Evolutionary conservation across 2,797 vertebrate genomes (phyloP).

Genomic region (Aselliscus stoliczkanus): DNA sequence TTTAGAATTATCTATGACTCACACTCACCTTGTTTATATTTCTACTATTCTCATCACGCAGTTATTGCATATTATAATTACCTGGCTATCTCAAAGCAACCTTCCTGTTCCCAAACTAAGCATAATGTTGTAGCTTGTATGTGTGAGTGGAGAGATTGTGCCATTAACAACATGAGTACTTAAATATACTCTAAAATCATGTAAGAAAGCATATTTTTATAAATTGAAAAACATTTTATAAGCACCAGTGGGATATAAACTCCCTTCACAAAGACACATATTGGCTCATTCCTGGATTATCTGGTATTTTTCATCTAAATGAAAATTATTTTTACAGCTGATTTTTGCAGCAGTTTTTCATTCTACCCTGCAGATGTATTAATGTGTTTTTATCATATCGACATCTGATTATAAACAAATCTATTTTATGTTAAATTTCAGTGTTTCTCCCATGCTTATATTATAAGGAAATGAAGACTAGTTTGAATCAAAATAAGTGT

Average conservation of each 20-base stretch:
- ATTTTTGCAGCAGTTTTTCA: conserved; percentile 67
- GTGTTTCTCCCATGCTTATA: conserved; percentile 23
- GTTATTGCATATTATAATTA: not conserved
- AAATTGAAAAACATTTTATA: conserved; percentile 53
- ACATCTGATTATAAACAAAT: conserved; percentile 59
- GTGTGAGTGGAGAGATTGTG: not conserved
- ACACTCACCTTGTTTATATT: not conserved
- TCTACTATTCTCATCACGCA: not conserved
- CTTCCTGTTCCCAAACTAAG: not conserved
- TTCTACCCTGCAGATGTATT: conserved; percentile 52
- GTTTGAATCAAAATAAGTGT: conserved; percentile 23
- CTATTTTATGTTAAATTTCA: conserved; percentile 35
- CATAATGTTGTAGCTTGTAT: not conserved
- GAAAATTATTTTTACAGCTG: conserved; percentile 71
- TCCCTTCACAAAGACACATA: conserved; percentile 38
- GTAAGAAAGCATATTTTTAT: conserved; percentile 24
- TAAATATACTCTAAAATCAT: conserved; percentile 25
- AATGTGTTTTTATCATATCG: conserved; percentile 72
- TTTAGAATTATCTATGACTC: not conserved
- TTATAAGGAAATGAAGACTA: conserved; percentile 56
- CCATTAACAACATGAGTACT: not conserved
- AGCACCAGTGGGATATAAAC: not conserved
- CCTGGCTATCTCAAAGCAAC: not conserved
- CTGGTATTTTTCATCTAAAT: conserved; percentile 53
- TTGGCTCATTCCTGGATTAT: conserved; percentile 32